Evolutionary conservation across 2,113 vertebrate species (phyloP), one percentile per base, ranked within the genome.

Genomic region (Salvelinus fontinalis): DNA sequence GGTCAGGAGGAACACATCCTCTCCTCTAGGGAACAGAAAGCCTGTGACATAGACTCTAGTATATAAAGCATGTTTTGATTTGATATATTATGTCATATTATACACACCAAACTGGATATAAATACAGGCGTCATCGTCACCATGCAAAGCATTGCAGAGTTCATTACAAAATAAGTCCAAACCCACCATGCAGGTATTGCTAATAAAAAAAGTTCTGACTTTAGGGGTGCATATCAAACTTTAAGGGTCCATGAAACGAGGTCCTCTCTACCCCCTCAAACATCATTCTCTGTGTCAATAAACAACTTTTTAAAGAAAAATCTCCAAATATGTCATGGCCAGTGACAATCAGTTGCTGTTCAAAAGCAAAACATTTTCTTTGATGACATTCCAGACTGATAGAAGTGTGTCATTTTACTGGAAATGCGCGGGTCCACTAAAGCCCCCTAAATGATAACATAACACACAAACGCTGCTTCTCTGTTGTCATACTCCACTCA

Each of bases 71-170:
- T 31, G 13, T 20, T 86, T 73, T 92, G 93, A 92, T 74, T 91
- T 93, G 34, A 34, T 87, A 87, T 88, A 89, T 90, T 90, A 85
- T 81, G 68, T 81, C 85, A 83, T 71, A 84, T 75, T 81, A 79
- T 79, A 81, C 86, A 81, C 76, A 87, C 85, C 76, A 84, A 75
- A 75, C 83, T 76, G 75, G 76, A 83, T 79, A 27, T 79, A 65
- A 83, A 76, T 76, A 77, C 65, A 84, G 80, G 49, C 78, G 69
- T 75, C 60, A 70, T 72, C 65, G 69, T 80, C 68, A 75, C 78
- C 89, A 89, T 92, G 89, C 89, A 87, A 83, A 88, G 80, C 84
- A 82, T 69, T 86, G 86, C 89, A 89, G 76, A 77, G 74, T 76
- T 84, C 67, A 84, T 77, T 78, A 77, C 54, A 83, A 74, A 67